These are phyloP conservation scores for Tortrix viridana DNA, from an alignment of 2,888 invertebrate species.

Conservation along the genomic window DNA sequence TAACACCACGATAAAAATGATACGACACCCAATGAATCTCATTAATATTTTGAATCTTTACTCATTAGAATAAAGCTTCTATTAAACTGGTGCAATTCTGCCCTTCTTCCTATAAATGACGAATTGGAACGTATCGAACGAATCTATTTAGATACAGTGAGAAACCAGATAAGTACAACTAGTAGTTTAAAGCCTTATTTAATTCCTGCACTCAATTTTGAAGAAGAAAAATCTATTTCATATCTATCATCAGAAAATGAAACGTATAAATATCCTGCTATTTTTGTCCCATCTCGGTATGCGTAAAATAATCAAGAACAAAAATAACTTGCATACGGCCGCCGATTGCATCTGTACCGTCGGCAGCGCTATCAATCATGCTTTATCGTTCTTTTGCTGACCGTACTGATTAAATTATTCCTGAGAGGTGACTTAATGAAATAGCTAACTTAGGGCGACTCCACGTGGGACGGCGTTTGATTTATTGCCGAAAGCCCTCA, in stretches of 20 bases:
- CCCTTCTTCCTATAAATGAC: slow-evolving; percentile 12
- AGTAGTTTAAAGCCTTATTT: neutral
- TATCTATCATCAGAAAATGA: slow-evolving; percentile 19
- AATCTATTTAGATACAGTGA: slow-evolving; percentile 9
- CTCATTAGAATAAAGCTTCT: neutral
- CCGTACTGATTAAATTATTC: slow-evolving; percentile 81
- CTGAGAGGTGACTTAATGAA: slow-evolving; percentile 75
- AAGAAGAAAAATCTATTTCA: slow-evolving; percentile 29
- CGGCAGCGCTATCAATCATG: slow-evolving; percentile 75
- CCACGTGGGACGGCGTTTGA: slow-evolving; percentile 39
- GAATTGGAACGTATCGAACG: slow-evolving; percentile 3
- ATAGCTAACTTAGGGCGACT: slow-evolving; percentile 58
- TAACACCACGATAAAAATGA: slow-evolving; percentile 43
- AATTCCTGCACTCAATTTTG: neutral
- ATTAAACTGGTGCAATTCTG: neutral
- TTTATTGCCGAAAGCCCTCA: neutral
- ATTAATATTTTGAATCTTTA: slow-evolving; percentile 15
- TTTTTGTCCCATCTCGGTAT: slow-evolving; percentile 24
- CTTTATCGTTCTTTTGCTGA: slow-evolving; percentile 77
- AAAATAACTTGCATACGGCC: slow-evolving; percentile 40
- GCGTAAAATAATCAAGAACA: slow-evolving; percentile 32
- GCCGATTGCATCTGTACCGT: slow-evolving; percentile 48
- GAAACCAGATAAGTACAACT: neutral
- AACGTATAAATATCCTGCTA: slow-evolving; percentile 12
- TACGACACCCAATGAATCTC: slow-evolving; percentile 20